Percentiles rank a stretch among this genome's conserved stretches.
Evolutionary conservation across 2,888 invertebrate genomes (phyloP).

Genomic region (Heliconius ismenius): DNA sequence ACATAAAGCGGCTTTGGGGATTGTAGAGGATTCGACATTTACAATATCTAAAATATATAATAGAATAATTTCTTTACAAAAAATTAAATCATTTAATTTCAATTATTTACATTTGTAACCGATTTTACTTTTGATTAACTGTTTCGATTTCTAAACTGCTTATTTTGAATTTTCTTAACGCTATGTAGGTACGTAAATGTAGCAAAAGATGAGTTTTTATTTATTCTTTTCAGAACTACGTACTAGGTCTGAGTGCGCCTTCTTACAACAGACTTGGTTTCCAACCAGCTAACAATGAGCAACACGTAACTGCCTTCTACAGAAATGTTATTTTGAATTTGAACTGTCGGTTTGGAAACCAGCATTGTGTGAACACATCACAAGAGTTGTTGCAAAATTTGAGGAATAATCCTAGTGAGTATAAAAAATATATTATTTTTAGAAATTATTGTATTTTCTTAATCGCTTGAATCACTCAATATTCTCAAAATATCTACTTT

Average conservation of each 20-base stretch:
- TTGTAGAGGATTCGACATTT: too few species aligned
- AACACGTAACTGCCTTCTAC: constrained; percentile 69
- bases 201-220: background rate
- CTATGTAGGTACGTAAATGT: background rate
- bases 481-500: too few species aligned
- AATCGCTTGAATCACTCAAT: too few species aligned
- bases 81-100: too few species aligned
- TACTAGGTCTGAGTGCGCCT: constrained; percentile 63
- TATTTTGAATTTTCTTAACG: too few species aligned
- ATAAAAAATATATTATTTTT: background rate
- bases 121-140: background rate
- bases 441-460: too few species aligned
- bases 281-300: constrained; percentile 51
- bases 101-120: too few species aligned
- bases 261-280: constrained; percentile 68
- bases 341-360: constrained; percentile 69
- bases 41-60: too few species aligned
- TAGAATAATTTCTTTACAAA: too few species aligned
- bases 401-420: constrained; percentile 71
- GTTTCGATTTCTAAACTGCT: background rate
- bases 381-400: constrained; percentile 58
- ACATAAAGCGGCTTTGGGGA: too few species aligned
- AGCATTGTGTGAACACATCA: constrained; percentile 59
- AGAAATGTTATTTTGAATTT: constrained; percentile 68
- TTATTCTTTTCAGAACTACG: constrained; percentile 54